phyloP scores from a whole-genome alignment of 2,888 invertebrate species.

The Lydus trimaculatus region DNA sequence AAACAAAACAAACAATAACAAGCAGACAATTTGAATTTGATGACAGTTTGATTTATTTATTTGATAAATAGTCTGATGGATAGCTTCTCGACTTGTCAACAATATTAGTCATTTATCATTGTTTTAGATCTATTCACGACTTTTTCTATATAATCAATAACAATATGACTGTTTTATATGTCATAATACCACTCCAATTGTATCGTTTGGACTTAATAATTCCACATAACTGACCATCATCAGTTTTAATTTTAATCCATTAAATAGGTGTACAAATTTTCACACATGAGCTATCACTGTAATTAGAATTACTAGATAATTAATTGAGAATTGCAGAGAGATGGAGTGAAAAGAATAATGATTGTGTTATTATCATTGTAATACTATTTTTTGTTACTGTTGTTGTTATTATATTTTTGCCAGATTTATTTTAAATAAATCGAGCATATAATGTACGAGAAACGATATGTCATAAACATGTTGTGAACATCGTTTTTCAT shows the following conservation, averaged over 20 bases:
- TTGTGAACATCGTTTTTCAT: constrained; percentile 41
- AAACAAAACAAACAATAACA: no score
- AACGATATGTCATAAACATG: constrained; percentile 40
- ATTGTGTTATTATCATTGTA: no score
- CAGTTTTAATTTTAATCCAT: not conserved
- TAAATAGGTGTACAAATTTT: not conserved
- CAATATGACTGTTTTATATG: not conserved
- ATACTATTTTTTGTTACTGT: not conserved
- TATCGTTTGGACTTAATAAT: not conserved
- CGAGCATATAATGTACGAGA: not conserved
- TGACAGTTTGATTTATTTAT: not conserved
- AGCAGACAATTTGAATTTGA: not conserved
- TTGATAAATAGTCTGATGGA: not conserved
- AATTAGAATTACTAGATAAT: no score
- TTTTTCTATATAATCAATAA: not conserved
- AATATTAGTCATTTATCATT: not conserved
- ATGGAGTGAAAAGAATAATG: no score
- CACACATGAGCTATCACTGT: no score
- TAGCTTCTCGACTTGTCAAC: not conserved
- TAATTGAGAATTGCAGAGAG: no score
- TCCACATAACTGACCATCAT: not conserved
- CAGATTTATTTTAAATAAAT: constrained; percentile 1
- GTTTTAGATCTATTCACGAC: not conserved
- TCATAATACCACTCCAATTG: not conserved
- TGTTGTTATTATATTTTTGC: not conserved